These are phyloP conservation scores for Syngnathus floridae DNA, from an alignment of 2,113 vertebrate species.

Conservation along the genomic window DNA sequence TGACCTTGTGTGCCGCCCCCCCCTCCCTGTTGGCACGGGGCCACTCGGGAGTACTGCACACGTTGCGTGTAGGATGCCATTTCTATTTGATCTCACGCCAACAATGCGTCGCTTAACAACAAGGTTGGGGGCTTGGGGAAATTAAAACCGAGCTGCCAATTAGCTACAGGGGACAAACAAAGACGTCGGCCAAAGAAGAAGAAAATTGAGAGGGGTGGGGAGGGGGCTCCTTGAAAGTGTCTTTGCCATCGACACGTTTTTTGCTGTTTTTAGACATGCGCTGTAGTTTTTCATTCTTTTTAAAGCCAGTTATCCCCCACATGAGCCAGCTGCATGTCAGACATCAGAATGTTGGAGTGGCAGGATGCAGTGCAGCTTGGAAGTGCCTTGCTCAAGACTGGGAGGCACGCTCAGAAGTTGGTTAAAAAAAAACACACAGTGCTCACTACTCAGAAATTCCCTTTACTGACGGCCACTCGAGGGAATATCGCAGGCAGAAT, in stretches of 20 bases:
- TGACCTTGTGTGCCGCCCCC: not conserved
- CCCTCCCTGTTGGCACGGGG: conserved; percentile 69
- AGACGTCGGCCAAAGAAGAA: conserved; percentile 44
- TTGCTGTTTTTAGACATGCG: not conserved
- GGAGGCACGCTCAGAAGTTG: conserved; percentile 43
- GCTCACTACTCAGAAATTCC: conserved; percentile 50
- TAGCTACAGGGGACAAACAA: conserved; percentile 49
- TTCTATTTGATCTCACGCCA: conserved; percentile 83
- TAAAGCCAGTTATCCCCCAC: too few relatives aligned
- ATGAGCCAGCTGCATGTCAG: too few relatives aligned
- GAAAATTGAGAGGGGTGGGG: conserved; percentile 14
- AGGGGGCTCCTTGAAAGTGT: conserved; percentile 13
- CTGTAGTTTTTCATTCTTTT: not conserved
- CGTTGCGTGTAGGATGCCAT: conserved; percentile 39
- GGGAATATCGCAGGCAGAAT: conserved; percentile 46
- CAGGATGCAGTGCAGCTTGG: not conserved
- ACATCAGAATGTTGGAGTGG: not conserved
- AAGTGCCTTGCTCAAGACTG: conserved; percentile 20
- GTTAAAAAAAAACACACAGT: conserved; percentile 50
- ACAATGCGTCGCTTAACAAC: conserved; percentile 90
- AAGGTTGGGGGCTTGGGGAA: conserved; percentile 48
- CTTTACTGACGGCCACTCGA: conserved; percentile 36
- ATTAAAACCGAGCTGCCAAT: conserved; percentile 58
- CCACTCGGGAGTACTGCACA: conserved; percentile 76
- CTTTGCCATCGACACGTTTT: conserved; percentile 22